These are phyloP conservation scores for Neodiprion pinetum DNA, from an alignment of 1,140 invertebrate species.

Conservation along the genomic window DNA sequence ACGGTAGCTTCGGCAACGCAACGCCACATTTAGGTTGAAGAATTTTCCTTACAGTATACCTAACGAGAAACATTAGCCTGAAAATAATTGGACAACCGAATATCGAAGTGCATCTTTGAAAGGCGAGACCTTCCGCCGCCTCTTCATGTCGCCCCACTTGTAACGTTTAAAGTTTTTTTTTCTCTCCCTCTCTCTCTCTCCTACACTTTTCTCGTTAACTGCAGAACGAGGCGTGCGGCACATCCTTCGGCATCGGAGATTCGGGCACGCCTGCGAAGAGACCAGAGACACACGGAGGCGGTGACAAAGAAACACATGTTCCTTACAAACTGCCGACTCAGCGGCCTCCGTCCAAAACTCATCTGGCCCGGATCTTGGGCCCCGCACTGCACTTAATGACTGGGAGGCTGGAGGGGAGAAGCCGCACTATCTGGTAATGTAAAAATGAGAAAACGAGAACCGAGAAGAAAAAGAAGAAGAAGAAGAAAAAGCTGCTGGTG, in stretches of 20 bases:
- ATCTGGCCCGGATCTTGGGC: not conserved
- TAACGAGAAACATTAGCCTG: constrained; percentile 1
- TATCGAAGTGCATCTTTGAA: not conserved
- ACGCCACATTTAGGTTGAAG: not conserved
- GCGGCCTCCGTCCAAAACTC: not conserved
- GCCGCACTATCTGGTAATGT: not conserved
- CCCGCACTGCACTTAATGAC: not conserved
- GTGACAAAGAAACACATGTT: constrained; percentile 5
- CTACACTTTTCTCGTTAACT: not conserved
- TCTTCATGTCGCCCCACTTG: not conserved
- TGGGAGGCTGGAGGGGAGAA: not conserved
- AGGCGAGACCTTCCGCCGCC: not conserved
- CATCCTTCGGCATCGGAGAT: not conserved
- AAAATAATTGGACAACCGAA: not conserved
- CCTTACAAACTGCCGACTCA: not conserved
- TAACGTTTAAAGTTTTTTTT: not conserved
- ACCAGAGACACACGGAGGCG: not conserved
- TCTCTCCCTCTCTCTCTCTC: not conserved
- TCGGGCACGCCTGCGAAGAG: not conserved
- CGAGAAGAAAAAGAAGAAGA: not conserved
- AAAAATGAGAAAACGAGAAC: not conserved
- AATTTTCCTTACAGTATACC: not conserved
- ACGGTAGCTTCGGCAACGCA: not conserved
- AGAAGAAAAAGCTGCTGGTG: not conserved
- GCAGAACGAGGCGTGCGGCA: not conserved